phyloP scores from a whole-genome alignment of 2,888 invertebrate species.

The Drosophila mercatorum region DNA sequence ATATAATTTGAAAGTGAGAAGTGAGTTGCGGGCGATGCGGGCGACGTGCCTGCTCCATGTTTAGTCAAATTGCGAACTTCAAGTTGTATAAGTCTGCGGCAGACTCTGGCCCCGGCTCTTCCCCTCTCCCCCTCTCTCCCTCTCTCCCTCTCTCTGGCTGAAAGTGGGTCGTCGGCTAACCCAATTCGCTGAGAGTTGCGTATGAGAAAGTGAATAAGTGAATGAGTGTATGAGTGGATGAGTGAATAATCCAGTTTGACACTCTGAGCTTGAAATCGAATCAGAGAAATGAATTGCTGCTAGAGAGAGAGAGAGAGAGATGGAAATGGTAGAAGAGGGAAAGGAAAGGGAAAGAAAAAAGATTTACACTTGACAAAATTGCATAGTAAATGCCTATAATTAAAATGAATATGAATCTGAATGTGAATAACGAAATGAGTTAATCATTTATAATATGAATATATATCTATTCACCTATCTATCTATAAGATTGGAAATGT shows the following conservation, averaged over 20 bases:
- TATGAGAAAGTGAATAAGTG: constrained; percentile 31
- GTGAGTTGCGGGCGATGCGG: not conserved
- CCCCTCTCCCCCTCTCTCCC: not conserved
- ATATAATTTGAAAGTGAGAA: constrained; percentile 47
- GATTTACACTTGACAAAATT: not conserved
- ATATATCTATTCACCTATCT: too few relatives aligned
- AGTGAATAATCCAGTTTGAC: constrained; percentile 16
- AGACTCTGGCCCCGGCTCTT: not conserved
- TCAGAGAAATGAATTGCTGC: not conserved
- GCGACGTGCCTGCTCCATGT: constrained; percentile 50
- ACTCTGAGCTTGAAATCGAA: not conserved
- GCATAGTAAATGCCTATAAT: too few relatives aligned
- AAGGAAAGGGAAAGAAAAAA: too few relatives aligned
- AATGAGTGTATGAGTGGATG: constrained; percentile 13
- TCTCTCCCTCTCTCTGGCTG: not conserved
- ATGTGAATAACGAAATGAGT: too few relatives aligned
- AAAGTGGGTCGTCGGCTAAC: constrained; percentile 39
- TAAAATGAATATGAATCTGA: too few relatives aligned
- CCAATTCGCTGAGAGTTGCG: constrained; percentile 29
- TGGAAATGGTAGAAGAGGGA: too few relatives aligned
- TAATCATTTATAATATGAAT: too few relatives aligned
- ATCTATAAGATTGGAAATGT: too few relatives aligned
- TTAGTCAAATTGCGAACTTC: constrained; percentile 54
- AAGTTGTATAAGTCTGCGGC: constrained; percentile 33
- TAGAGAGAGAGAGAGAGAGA: too few relatives aligned